These are phyloP conservation scores for Octopus bimaculoides DNA, from an alignment of 1,140 invertebrate species.

Conservation along the genomic window DNA sequence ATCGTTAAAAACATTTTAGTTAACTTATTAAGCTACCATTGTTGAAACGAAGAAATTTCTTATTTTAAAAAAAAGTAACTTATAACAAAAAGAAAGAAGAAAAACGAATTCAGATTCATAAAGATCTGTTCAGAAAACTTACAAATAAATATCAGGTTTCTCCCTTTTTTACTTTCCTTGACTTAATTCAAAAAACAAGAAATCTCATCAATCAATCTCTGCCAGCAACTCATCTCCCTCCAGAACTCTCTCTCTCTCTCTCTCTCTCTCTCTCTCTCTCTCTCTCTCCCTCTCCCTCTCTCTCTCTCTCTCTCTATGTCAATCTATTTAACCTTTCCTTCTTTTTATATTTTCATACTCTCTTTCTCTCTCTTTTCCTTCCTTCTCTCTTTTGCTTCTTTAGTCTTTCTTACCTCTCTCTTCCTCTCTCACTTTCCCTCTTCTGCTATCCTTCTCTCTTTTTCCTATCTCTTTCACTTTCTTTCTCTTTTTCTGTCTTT, in stretches of 20 bases:
- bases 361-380: not conserved
- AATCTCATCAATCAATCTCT: too few species aligned
- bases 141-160: too few species aligned
- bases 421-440: not conserved
- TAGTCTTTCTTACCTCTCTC: not conserved
- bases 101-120: too few species aligned
- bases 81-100: too few species aligned
- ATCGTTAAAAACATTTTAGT: too few species aligned
- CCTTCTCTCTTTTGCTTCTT: not conserved
- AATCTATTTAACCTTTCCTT: not conserved
- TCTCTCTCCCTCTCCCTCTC: not conserved
- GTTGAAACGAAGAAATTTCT: too few species aligned
- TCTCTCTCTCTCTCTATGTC: not conserved
- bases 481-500: too few species aligned
- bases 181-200: too few species aligned
- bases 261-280: slow-evolving; percentile 2
- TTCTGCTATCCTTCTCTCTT: not conserved
- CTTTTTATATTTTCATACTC: not conserved
- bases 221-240: not conserved
- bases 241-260: not conserved
- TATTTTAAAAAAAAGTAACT: too few species aligned
- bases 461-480: not conserved
- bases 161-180: too few species aligned
- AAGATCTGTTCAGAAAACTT: too few species aligned
- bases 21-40: too few species aligned